Base-by-base conservation (phyloP, 2,888 invertebrate species). In the Drosophila lutescens region DNA sequence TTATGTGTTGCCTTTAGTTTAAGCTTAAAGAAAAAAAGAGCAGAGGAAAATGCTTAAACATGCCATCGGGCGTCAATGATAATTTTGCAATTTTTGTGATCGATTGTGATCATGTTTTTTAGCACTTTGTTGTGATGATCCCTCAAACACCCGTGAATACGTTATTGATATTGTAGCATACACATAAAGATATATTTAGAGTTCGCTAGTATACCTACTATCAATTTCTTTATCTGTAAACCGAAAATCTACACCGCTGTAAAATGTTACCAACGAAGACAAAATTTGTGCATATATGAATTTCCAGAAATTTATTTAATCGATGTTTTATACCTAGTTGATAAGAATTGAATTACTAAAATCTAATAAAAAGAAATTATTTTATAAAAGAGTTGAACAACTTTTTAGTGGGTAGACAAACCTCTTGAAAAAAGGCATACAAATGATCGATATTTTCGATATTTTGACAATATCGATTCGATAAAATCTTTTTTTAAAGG, bases 191-290 rank as follows among this genome's bases (percentile, higher is more conserved):
- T 55, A 55, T 43, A 47, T 65, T 74, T 54, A 65, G 23, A n/a
- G 23, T 47, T 65, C 23, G 47, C 17, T 65, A 67, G 53, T 38
- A 30, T 30, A 30, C 30, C 30, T 30, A 20, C 30, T 53, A 20
- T 38, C 12, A 54, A 51, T 59, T 34, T 50, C 53, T 20, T n/a
- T 57, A 56, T 51, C 34, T 59, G 44, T 43, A 32, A 53, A 47
- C 15, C 40, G 65, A 67, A 67, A 66, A 34, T 62, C 43, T 36
- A 57, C 55, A 71, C 67, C 56, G 46, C 65, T 65, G 82, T 80
- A 75, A 80, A 81, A 69, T 54, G 80, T 78, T 79, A 83, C 85
- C 84, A 84, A 78, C 85, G 85, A 85, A 57, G 60, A 47, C 49
- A 53, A 46, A 69, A 62, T 34, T 53, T 8, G 20, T 55, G 43